A percentile compares a stretch with the other conserved stretches of the same genome.
phyloP scores from a whole-genome alignment of 2,888 invertebrate genomes.

The Drosophila melanocephala region DNA sequence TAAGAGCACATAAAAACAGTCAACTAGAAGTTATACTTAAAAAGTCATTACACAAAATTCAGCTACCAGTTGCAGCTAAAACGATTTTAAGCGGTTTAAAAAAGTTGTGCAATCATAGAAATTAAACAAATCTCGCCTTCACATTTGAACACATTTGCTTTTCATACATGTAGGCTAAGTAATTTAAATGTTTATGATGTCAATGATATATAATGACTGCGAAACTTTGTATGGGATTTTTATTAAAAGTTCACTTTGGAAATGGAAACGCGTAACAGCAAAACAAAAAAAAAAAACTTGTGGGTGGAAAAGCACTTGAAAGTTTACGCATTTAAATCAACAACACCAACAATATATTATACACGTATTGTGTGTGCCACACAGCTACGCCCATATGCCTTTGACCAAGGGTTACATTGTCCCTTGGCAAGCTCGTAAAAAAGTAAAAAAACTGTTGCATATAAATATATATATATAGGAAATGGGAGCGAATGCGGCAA shows the following conservation, averaged over 20 bases:
- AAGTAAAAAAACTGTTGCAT: slow-evolving; percentile 16
- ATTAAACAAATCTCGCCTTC: neutral
- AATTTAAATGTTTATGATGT: slow-evolving; percentile 17
- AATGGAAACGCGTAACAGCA: slow-evolving; percentile 24
- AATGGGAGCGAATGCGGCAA: slow-evolving; percentile 57
- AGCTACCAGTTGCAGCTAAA: neutral
- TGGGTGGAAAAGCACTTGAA: slow-evolving; percentile 44
- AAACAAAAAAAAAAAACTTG: slow-evolving; percentile 25
- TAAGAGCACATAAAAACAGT: neutral
- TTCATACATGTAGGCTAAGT: neutral
- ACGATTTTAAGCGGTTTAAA: neutral
- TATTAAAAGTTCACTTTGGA: slow-evolving; percentile 29
- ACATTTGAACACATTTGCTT: neutral
- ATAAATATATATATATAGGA: slow-evolving; percentile 11
- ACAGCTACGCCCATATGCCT: slow-evolving; percentile 40
- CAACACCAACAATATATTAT: slow-evolving; percentile 10
- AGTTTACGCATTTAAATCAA: slow-evolving; percentile 51
- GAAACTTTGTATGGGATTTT: slow-evolving; percentile 13
- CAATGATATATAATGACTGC: slow-evolving; percentile 28
- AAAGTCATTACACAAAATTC: neutral
- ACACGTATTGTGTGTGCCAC: slow-evolving; percentile 20
- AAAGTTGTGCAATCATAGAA: neutral
- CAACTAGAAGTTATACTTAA: neutral
- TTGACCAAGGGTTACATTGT: slow-evolving; percentile 55
- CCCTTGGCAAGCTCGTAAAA: slow-evolving; percentile 13